Base-by-base conservation (phyloP, 2,113 vertebrate species). In the Tringa solitaria region DNA sequence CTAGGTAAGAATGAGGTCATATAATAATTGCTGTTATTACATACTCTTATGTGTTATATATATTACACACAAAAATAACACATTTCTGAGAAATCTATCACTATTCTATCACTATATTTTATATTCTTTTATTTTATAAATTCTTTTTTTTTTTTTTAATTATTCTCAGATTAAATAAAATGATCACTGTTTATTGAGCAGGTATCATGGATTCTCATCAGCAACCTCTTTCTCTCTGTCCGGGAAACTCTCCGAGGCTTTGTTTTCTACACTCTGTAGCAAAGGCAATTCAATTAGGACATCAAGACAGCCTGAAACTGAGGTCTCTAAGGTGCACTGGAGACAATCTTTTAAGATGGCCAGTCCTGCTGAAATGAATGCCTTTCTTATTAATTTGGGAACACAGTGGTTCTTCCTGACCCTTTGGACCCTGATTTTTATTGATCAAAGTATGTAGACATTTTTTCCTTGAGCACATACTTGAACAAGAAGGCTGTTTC, bases 201-300 rank as follows among this genome's bases (percentile, higher is more conserved):
- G 56, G 46, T 46, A 84, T 56, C 69, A 45, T 69, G 43, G 70
- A 87, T 92, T 95, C 65, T 46, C 70, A 91, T 95, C 67, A 51
- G 15, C 70, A 48, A 86, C 54, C 20, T 56, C 54, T 77, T 57
- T 95, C 65, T 74, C 41, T 64, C 26, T 81, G 35, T 22, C 50
- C 94, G 83, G 12, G 6, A 65, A 84, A 45, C 14, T 90, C 64
- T 96, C 72, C 48, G 22, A 87, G 77, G 77, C 41, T 96, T 95
- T 93, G 18, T 89, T 96, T 97, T 24, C 45, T 82, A 57, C 21
- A 53, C 43, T 82, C 30, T 75, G 51, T 60, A 87, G 84, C 70
- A 89, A 93, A 79, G 12, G 37, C 60, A 94, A 93, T 91, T 96
- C 90, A 96, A 91, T 96, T 95, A 95, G 80, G 63, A 96, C 88